phyloP scores from a whole-genome alignment of 1,140 invertebrate species.

The Megalonaias nervosa region DNA sequence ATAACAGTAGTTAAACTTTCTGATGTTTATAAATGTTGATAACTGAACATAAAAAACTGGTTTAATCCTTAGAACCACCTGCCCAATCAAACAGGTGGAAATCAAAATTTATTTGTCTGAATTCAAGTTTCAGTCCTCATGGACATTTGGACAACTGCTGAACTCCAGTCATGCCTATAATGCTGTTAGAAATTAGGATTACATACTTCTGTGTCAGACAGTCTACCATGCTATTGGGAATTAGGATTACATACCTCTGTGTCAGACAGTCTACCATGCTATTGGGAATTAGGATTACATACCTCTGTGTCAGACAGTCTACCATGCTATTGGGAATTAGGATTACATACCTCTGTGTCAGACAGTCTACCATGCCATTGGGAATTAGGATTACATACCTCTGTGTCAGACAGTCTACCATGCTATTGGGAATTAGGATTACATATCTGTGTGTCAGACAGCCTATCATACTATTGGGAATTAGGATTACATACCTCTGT shows the following conservation, averaged over 20 bases:
- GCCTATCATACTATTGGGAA: conserved; percentile 1
- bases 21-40: too few species aligned
- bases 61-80: too few species aligned
- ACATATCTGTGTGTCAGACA: conserved; percentile 29
- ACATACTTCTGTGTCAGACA: conserved; percentile 30
- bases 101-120: too few species aligned
- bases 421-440: too few species aligned
- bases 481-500: conserved; percentile 18
- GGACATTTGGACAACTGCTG: too few species aligned
- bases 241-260: conserved; percentile 26
- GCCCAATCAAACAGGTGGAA: too few species aligned
- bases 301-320: conserved; percentile 31
- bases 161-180: too few species aligned
- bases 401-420: conserved; percentile 24
- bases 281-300: too few species aligned
- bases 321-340: too few species aligned
- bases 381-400: conserved; percentile 27
- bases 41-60: too few species aligned
- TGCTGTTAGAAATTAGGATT: background rate
- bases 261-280: conserved; percentile 25
- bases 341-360: conserved; percentile 27
- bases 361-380: conserved; percentile 23
- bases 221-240: conserved; percentile 20
- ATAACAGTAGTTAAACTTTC: too few species aligned
- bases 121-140: too few species aligned